Base-by-base conservation (phyloP, 2,888 invertebrate species). In the Cordilura impudica region DNA sequence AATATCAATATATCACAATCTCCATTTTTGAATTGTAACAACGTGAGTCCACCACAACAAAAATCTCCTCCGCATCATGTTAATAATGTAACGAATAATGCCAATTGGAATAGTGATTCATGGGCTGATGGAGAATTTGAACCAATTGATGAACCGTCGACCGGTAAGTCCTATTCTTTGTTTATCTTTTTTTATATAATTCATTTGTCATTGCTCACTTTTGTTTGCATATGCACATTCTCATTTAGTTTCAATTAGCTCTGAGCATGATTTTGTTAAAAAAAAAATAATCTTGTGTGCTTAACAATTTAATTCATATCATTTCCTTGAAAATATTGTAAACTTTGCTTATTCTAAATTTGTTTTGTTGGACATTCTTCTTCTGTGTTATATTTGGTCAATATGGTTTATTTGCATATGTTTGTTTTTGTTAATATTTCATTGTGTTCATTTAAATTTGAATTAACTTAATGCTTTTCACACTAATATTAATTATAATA, bases 41-140 rank as follows among this genome's bases (percentile, higher is more conserved):
- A 89, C 83, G 83, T 88, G 67, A 89, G 89, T 86, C 88, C 86
- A 45, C 83, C 83, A 16, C 72, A 67, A 47, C 83, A 85, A 79
- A 86, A 84, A 63, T 83, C 81, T n/a, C 78, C 73, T 14, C 70
- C 82, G 80, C 87, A 87, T 82, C 84, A 85, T 73, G 87, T 89
- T 81, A 89, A 88, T 74, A 86, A 87, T 58, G 85, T 85, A 84
- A 86, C 88, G 82, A 78, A 77, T 53, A 90, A 89, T 85, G 89
- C 89, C 63, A 90, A 90, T 83, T 90, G 90, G 90, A 89, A 89
- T 82, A 90, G 89, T 88, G 84, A 89, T 85, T 91, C 92, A 19
- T 95, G 95, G 95, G 95, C 95, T 81, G 95, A 95, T 85, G 92
- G 93, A 2, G 95, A 95, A 89, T 95, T 95, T 88, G 95, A 95